Conservation (phyloP, 1,140 invertebrate species). For the Cotesia chilonis region DNA sequence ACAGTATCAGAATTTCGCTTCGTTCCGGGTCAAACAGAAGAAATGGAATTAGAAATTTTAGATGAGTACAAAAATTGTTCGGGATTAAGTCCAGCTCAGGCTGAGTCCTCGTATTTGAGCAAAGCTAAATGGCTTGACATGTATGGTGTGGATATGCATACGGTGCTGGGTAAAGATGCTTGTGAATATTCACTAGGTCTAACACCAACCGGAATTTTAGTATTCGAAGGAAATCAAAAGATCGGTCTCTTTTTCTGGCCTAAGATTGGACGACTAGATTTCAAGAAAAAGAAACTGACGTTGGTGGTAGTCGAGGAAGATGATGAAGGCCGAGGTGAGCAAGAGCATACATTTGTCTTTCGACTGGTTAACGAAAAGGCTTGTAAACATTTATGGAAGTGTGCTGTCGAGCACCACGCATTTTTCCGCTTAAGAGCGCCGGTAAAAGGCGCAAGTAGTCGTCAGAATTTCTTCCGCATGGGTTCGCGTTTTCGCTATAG, state of each 20-base stretch:
- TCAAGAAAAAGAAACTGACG: constrained; percentile 95
- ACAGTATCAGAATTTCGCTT: constrained; percentile 98
- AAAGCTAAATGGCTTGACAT: constrained; percentile 96
- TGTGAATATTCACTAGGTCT: constrained; percentile 96
- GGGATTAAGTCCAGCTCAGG: constrained; percentile 87
- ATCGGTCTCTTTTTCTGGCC: constrained; percentile 99
- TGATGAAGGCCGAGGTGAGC: constrained; percentile 86
- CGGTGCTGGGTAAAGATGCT: constrained; percentile 92
- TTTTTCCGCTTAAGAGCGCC: constrained; percentile 95
- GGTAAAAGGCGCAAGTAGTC: constrained; percentile 85
- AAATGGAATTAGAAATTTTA: constrained; percentile 90
- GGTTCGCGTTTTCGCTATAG: constrained; percentile 95
- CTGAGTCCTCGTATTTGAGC: constrained; percentile 91
- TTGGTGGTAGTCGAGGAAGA: constrained; percentile 96
- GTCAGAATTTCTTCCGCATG: constrained; percentile 97
- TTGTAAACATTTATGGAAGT: constrained; percentile 99
- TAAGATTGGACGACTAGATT: constrained; percentile 91
- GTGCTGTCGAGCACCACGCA: constrained; percentile 98
- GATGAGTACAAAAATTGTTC: constrained; percentile 89
- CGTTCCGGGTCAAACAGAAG: constrained; percentile 91
- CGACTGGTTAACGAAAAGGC: constrained; percentile 94
- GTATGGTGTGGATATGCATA: constrained; percentile 97
- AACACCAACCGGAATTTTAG: constrained; percentile 96
- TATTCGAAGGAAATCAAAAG: constrained; percentile 94
- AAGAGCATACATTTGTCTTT: constrained; percentile 87